Evolutionary conservation across 2,113 vertebrate species (phyloP), one percentile per base, ranked within the genome.

Genomic region (Antigone vipio): DNA sequence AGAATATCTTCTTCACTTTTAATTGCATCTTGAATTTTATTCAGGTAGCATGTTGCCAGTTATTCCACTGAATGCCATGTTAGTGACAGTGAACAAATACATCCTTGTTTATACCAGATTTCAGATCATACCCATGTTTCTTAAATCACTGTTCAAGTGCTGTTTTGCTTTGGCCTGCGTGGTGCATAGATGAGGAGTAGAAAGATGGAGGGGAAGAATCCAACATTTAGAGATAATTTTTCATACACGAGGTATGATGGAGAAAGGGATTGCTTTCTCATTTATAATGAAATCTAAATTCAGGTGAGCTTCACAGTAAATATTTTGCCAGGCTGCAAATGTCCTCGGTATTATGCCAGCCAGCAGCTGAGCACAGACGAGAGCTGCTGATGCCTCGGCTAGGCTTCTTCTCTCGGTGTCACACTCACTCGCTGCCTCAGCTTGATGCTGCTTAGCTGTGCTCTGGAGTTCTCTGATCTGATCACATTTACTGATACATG

Each of bases 231-330:
- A 59, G 17, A 55, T 21, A 80, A 45, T 78, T 84, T 90, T 88
- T 95, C 52, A 20, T 55, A 73, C 8, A 7, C 47, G 69, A 95
- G 9, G 3, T 74, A 38, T 60, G 45, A 68, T 56, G 68, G 71
- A 74, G 50, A 73, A 78, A 60, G 20, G n/a, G 26, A 29, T 44
- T 63, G 52, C 50, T 93, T 49, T 83, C 75, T 91, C 55, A 59
- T 72, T 88, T 85, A 66, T 44, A 92, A 50, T 67, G 73, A 92
- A 92, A 90, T 92, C 50, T 91, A 87, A 94, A 93, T 60, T 92
- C 32, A 83, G 49, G 45, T 85, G 80, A 74, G 47, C 91, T 95
- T 90, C 42, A 32, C 13, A 73, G 58, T 77, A 93, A 95, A 60
- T 88, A 64, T 82, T 91, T 89, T 95, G 60, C 72, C 50, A 73